Evolutionary conservation across 2,797 vertebrate genomes (phyloP).

Genomic region (Scolopax rusticola): DNA sequence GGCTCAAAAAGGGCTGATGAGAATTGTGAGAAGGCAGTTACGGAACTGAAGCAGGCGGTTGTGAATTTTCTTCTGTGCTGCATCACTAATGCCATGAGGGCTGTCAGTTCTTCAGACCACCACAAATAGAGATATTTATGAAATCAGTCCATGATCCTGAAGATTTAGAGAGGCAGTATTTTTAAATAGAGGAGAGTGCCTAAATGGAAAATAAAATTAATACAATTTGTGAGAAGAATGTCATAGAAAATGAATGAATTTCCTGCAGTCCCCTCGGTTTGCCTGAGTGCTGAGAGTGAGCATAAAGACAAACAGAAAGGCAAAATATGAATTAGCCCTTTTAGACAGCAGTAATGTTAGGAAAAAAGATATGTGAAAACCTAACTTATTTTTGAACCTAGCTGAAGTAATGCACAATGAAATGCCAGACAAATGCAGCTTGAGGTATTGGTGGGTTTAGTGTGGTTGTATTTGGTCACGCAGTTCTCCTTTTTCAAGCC

Average conservation of each 20-base stretch:
- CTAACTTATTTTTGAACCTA: background rate
- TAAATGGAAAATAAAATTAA: constrained; percentile 84
- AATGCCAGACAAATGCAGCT: background rate
- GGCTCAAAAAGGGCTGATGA: background rate
- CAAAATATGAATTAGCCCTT: background rate
- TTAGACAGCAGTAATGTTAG: background rate
- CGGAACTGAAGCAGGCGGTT: background rate
- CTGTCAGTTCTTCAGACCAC: constrained; percentile 79
- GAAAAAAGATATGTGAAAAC: background rate
- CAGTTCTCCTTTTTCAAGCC: background rate
- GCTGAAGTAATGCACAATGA: background rate
- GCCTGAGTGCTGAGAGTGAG: background rate
- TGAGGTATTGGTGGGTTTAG: background rate
- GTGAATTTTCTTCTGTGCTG: constrained; percentile 33
- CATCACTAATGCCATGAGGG: constrained; percentile 50
- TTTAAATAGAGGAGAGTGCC: constrained; percentile 74
- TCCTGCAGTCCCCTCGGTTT: constrained; percentile 51
- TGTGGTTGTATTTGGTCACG: background rate
- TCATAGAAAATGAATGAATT: constrained; percentile 68
- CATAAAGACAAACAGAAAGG: background rate
- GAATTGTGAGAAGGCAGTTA: constrained; percentile 39
- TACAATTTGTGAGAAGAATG: constrained; percentile 81
- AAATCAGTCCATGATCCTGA: constrained; percentile 77
- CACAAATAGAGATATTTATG: constrained; percentile 85
- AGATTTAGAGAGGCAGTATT: constrained; percentile 79